Base-by-base conservation (phyloP, 2,888 invertebrate species). In the Petrophora chlorosata region DNA sequence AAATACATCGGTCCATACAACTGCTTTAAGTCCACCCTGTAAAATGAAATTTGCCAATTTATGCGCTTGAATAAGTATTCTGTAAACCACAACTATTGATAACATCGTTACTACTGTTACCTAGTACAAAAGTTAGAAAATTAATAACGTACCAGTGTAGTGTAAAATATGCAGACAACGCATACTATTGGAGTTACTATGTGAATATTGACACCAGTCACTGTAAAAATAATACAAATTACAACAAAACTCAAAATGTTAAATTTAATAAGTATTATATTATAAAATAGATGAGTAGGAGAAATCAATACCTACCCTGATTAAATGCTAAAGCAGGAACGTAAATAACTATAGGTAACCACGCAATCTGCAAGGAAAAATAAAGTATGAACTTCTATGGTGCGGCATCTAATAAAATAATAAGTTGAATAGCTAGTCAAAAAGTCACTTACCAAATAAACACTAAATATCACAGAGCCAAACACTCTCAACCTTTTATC, bases 161-260 rank as follows among this genome's bases (percentile, higher is more conserved):
- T 96, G 69, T 96, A 95, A 75, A 95, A 94, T 68, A 95, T 96
- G 73, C 95, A 95, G 15, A 96, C 94, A 9, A 93, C 71, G 56
- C 95, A 95, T 2, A 95, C 94, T 10, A 95, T 87, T 0, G 95
- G 93, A 1, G 95, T 94, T 0, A 95, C 91, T 15, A 94, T 90
- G 70, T 95, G 95, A 29, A 95, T 92, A 63, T 94, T 94, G 0
- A 95, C 92, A 7, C 95, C 95, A 3, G 96, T 95, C 2, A 95
- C 95, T 94, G 79, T 45, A 86, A 90, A 29, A 5, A 13, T 30
- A 34, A 13, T 23, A 33, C 15, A 12, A 33, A 5, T 28, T 23
- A 9, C 5, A n/a, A 23, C 10, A 22, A 12, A 28, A 38, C 10
- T 12, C 13, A 15, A 14, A 8, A 25, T n/a, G 0, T 5, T 22